Evolutionary conservation across 35 echinoderm and acorn worm species (phyloP).

Genomic region (Apostichopus japonicus): DNA sequence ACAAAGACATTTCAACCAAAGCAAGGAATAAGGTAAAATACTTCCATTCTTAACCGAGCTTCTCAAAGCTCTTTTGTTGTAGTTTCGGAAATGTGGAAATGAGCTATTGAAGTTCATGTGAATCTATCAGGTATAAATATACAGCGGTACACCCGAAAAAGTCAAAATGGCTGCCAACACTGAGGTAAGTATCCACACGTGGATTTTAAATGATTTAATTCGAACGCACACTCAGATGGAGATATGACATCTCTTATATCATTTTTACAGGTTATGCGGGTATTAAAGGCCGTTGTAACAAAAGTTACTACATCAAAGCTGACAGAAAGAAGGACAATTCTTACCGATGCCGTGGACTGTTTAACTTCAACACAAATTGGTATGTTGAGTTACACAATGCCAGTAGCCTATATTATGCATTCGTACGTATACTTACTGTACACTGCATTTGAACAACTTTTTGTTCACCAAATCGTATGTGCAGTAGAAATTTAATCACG

Average conservation of each 20-base stretch:
- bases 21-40: too few relatives aligned
- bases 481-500: too few relatives aligned
- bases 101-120: too few relatives aligned
- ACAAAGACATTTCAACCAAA: too few relatives aligned
- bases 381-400: neutral
- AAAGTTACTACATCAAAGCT: conserved; percentile 14
- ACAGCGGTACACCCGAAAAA: neutral
- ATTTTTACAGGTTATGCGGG: conserved; percentile 10
- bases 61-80: too few relatives aligned
- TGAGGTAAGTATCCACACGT: conserved; percentile 36
- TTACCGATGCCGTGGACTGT: neutral
- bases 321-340: conserved; percentile 19
- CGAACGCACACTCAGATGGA: neutral
- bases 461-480: too few relatives aligned
- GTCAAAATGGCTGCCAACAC: neutral
- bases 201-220: conserved; percentile 35
- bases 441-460: too few relatives aligned
- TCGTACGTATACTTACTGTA: too few relatives aligned
- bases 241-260: neutral
- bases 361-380: conserved; percentile 1
- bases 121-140: neutral
- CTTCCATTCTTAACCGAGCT: too few relatives aligned
- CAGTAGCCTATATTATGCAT: neutral
- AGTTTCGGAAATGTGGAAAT: too few relatives aligned
- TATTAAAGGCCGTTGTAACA: neutral